Conservation (phyloP, 2,113 vertebrate genomes). For the Tympanuchus pallidicinctus region DNA sequence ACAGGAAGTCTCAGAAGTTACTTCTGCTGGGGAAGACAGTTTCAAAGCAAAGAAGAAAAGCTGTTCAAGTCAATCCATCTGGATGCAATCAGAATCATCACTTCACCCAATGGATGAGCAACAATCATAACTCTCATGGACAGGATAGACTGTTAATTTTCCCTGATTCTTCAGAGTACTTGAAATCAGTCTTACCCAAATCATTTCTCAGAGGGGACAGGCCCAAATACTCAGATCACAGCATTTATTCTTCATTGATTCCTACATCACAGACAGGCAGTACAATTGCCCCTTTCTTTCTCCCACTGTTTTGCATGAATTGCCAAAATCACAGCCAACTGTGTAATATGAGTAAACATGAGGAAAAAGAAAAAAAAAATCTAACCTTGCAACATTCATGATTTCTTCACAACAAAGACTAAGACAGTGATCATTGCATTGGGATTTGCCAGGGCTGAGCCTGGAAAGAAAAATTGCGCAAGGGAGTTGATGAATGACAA, state of each 20-base stretch:
- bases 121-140: not conserved
- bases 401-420: not conserved
- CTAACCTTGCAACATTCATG: not conserved
- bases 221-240: not conserved
- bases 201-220: rapidly evolving
- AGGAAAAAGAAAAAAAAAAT: not conserved
- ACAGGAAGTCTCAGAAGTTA: not conserved
- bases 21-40: not conserved
- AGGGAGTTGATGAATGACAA: not conserved
- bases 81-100: not conserved
- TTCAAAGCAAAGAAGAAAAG: not conserved
- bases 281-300: not conserved
- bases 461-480: not conserved
- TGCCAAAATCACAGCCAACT: not conserved
- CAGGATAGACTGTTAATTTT: not conserved
- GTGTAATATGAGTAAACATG: not conserved
- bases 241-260: not conserved
- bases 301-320: not conserved
- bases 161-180: rapidly evolving
- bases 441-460: not conserved
- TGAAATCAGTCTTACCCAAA: not conserved
- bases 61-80: not conserved
- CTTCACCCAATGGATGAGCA: not conserved
- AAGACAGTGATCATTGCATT: not conserved
- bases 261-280: not conserved